Evolutionary conservation across 2,113 vertebrate species (phyloP).

Genomic region (Pomatorhinus ruficollis): DNA sequence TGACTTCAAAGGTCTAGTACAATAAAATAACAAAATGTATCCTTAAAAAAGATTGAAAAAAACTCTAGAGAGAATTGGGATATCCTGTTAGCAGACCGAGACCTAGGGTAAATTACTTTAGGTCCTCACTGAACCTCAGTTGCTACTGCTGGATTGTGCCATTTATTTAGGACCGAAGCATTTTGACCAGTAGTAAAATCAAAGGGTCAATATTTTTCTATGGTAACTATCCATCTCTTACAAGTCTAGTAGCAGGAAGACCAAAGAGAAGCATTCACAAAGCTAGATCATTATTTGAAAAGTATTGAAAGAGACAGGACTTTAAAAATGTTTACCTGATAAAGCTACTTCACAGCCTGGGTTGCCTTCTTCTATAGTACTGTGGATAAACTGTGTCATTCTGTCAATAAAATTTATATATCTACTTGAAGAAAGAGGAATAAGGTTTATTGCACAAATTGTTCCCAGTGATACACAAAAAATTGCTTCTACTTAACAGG

Average conservation of each 20-base stretch:
- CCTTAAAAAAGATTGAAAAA: background rate
- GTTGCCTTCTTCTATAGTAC: background rate
- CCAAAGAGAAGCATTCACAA: background rate
- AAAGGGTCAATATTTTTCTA: background rate
- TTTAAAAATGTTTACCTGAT: background rate
- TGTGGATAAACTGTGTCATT: background rate
- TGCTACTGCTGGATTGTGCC: background rate
- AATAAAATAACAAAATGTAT: background rate
- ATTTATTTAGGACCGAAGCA: background rate
- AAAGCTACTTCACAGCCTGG: background rate
- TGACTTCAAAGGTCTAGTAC: background rate
- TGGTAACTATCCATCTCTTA: background rate
- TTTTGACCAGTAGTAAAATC: background rate
- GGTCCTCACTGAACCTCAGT: background rate
- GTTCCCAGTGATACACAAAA: rapidly evolving
- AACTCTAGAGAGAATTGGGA: background rate
- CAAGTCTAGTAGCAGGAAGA: background rate
- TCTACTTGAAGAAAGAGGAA: background rate
- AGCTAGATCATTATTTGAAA: background rate
- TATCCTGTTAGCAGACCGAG: background rate
- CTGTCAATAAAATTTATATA: background rate
- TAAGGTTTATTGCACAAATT: background rate
- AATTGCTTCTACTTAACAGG: background rate
- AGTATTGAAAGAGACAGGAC: background rate
- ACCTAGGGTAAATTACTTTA: background rate